A percentile compares a stretch with the other conserved stretches of the same genome.
Conservation (phyloP, 2,113 vertebrate species). For the Spizaetus ornatus region DNA sequence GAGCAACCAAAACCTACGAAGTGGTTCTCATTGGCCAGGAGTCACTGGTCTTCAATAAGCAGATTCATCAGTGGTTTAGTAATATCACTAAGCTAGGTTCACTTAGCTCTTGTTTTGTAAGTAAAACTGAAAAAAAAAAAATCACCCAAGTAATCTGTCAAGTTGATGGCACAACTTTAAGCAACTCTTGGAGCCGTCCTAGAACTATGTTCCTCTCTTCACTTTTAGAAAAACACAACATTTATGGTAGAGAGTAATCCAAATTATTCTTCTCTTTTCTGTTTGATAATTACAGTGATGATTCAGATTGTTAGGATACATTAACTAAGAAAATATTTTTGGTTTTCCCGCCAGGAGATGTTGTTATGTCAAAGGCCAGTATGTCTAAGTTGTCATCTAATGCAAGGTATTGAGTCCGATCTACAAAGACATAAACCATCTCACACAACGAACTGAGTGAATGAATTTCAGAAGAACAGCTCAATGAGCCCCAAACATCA, state of each 20-base stretch:
- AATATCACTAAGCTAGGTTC: neutral
- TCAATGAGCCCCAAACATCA: neutral
- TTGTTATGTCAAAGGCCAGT: neutral
- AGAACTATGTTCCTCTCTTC: neutral
- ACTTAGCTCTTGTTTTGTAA: neutral
- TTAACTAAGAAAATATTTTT: neutral
- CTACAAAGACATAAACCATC: constrained; percentile 20
- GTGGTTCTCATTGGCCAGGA: neutral
- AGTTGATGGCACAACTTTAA: neutral
- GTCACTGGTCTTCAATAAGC: neutral
- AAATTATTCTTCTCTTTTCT: neutral
- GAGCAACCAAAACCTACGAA: neutral
- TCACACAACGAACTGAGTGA: neutral
- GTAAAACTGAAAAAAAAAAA: neutral
- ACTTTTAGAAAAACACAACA: too few species aligned
- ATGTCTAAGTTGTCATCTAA: neutral
- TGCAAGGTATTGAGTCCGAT: neutral
- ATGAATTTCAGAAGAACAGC: constrained; percentile 28
- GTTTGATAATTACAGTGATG: neutral
- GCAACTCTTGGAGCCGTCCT: neutral
- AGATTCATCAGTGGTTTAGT: neutral
- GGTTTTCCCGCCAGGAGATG: neutral
- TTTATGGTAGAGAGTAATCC: neutral
- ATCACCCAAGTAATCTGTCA: neutral
- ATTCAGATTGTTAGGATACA: neutral